Conservation (phyloP, 2,797 vertebrate genomes). For the Sebastes oblongus region DNA sequence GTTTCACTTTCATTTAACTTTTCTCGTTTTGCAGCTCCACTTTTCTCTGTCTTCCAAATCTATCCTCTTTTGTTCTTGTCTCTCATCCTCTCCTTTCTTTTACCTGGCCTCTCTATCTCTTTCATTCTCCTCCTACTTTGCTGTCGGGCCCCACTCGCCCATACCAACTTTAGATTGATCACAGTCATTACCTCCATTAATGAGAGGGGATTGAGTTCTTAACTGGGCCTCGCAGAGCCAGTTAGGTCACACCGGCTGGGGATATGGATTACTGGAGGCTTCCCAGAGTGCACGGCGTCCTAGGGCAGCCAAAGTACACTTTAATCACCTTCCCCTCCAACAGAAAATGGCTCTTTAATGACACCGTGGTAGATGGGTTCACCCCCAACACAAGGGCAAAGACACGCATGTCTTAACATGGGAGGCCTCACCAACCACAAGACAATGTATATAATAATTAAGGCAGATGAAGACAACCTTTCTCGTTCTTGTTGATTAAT, state of each 20-base stretch:
- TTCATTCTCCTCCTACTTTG: conserved; percentile 26
- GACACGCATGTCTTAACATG: conserved; percentile 31
- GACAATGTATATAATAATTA: background rate
- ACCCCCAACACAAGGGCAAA: conserved; percentile 63
- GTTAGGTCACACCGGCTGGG: conserved; percentile 72
- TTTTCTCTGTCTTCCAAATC: background rate
- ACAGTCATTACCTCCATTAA: conserved; percentile 83
- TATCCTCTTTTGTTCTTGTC: conserved; percentile 18
- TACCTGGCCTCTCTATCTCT: conserved; percentile 33
- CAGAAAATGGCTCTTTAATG: conserved; percentile 76
- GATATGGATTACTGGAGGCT: conserved; percentile 74
- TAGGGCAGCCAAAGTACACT: conserved; percentile 68
- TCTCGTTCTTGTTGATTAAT: background rate
- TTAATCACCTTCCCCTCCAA: conserved; percentile 78
- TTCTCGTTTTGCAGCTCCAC: background rate
- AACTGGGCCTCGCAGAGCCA: conserved; percentile 68
- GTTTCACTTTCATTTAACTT: conserved; percentile 56
- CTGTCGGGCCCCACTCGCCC: conserved; percentile 50
- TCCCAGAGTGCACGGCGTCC: conserved; percentile 56
- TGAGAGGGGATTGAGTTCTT: conserved; percentile 82
- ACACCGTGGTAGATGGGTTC: conserved; percentile 62
- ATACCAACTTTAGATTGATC: conserved; percentile 77
- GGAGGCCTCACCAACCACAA: background rate
- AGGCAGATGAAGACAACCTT: background rate
- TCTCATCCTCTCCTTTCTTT: conserved; percentile 5